Percentiles rank a stretch among this genome's conserved stretches.
Conservation (phyloP, 2,797 vertebrate species). For the Anabacerthia variegaticeps region DNA sequence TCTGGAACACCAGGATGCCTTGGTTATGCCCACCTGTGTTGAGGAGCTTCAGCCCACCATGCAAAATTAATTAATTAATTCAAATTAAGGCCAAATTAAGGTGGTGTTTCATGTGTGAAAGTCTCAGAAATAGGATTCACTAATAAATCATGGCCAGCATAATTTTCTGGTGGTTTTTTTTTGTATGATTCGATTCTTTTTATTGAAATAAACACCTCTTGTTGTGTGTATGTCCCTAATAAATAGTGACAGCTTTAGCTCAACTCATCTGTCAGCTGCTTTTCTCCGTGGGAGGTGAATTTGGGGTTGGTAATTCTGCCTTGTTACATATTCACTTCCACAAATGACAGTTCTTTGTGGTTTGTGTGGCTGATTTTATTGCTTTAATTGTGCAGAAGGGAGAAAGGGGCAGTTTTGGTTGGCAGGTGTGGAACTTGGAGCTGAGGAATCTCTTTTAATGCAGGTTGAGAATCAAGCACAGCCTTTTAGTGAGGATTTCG, state of each 20-base stretch:
- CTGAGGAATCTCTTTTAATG: neutral
- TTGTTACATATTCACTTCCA: neutral
- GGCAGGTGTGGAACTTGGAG: neutral
- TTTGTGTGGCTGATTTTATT: neutral
- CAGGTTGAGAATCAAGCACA: neutral
- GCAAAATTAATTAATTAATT: no score
- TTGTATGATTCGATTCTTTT: neutral
- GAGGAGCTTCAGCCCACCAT: neutral
- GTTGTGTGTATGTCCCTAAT: neutral
- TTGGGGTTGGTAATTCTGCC: neutral
- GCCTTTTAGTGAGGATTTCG: neutral
- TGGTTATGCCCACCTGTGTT: neutral
- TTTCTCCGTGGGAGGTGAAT: neutral
- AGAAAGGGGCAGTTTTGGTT: no score
- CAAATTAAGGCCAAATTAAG: neutral
- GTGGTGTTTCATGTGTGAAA: neutral
- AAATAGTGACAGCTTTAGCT: neutral
- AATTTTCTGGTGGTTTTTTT: neutral
- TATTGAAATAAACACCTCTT: neutral
- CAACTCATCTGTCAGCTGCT: neutral
- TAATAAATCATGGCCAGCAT: constrained; percentile 30
- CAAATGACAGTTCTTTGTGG: constrained; percentile 29
- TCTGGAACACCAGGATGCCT: neutral
- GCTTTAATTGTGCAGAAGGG: neutral
- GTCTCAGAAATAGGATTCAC: neutral